Base-by-base conservation (phyloP, 1,140 invertebrate species). In the Phortica variegata region DNA sequence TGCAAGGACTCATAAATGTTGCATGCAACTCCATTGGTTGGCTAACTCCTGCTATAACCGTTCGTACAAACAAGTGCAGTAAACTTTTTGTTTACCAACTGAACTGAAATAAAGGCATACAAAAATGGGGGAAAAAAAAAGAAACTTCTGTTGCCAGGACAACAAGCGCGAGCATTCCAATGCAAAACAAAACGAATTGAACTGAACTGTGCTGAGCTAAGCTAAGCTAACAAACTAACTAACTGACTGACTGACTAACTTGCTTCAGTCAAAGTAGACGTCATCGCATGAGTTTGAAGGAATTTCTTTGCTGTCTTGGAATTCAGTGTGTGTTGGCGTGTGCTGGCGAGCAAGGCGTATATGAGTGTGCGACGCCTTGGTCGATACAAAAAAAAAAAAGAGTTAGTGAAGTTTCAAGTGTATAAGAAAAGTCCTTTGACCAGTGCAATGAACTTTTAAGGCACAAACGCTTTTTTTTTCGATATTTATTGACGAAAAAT, bases 361-460 rank as follows among this genome's bases (percentile, higher is more conserved):
- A n/a, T n/a, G n/a, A n/a, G n/a, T n/a, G n/a, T n/a, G n/a, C n/a
- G n/a, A n/a, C n/a, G n/a, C n/a, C n/a, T n/a, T n/a, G n/a, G n/a
- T n/a, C n/a, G n/a, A n/a, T n/a, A n/a, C n/a, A n/a, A n/a, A n/a
- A n/a, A n/a, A n/a, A n/a, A n/a, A n/a, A n/a, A n/a, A n/a, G n/a
- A n/a, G n/a, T n/a, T n/a, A 15, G 33, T n/a, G 33, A 15, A 34
- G 12, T n/a, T 5, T 15, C 4, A 15, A 34, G 16, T 34, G 12
- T 34, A n/a, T 5, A 34, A 34, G 59, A 61, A 52, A 54, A 50
- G 26, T 33, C 13, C 31, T 12, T 33, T 15, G 29, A 18, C 42
- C 23, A 48, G 56, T 50, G 57, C 61, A 65, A 66, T 57, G 60
- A 60, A 61, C 59, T 63, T 48, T 26, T 26, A 26, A 26, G n/a